phyloP scores from a whole-genome alignment of 2,888 invertebrate species.

The Aromia moschata region DNA sequence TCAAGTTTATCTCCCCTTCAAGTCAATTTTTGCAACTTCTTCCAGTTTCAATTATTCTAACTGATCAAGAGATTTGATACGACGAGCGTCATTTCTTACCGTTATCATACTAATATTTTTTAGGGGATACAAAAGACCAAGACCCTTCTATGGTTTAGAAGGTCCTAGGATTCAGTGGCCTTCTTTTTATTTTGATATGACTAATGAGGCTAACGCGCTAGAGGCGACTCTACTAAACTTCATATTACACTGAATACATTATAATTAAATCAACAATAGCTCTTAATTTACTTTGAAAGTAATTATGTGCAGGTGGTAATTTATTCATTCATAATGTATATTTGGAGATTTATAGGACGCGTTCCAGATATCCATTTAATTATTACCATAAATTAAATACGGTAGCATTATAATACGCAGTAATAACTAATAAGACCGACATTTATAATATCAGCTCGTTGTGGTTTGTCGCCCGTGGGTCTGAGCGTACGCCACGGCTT shows the following conservation, averaged over 20 bases:
- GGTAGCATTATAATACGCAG: slow-evolving; percentile 47
- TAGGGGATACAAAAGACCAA: too few species aligned
- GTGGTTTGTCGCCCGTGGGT: slow-evolving; percentile 49
- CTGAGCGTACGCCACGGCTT: slow-evolving; percentile 36
- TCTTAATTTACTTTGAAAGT: slow-evolving; percentile 24
- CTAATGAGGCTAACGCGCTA: neutral
- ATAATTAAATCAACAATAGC: slow-evolving; percentile 23
- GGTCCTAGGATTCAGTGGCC: too few species aligned
- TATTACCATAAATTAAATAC: slow-evolving; percentile 48
- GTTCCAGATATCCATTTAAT: slow-evolving; percentile 44
- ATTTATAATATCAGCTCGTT: slow-evolving; percentile 44
- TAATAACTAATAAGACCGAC: slow-evolving; percentile 44
- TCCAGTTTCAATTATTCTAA: too few species aligned
- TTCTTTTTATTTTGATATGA: neutral
- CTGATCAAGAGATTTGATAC: too few species aligned
- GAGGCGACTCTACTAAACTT: neutral
- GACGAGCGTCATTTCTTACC: too few species aligned
- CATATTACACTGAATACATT: neutral
- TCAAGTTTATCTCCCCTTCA: too few species aligned
- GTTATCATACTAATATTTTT: too few species aligned
- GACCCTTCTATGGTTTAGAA: too few species aligned
- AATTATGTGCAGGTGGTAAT: slow-evolving; percentile 18
- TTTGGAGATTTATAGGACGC: slow-evolving; percentile 26
- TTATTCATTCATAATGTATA: slow-evolving; percentile 21
- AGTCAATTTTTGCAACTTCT: too few species aligned